Base-by-base conservation (phyloP, 2,888 invertebrate species). In the Strigamia maritima region DNA sequence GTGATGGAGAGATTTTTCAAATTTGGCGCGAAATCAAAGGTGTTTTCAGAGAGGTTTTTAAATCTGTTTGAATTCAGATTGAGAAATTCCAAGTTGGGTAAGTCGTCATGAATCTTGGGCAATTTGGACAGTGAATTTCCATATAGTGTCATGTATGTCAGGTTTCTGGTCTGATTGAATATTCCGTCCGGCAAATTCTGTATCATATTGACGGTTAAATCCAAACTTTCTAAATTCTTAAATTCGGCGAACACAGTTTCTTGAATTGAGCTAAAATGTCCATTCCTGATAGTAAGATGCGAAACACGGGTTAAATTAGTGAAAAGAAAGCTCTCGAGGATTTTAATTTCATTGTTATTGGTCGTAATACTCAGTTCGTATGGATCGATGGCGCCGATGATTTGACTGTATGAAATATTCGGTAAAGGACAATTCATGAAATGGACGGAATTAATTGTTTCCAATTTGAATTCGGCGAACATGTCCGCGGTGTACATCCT, bases 361-460 rank as follows among this genome's bases (percentile, higher is more conserved):
- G 31, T 22, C 40, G 35, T 16, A 35, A 75, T 35, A 14, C 40
- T 75, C 22, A 75, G 19, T 35, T 22, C 31, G 24, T 1, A 16
- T 19, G 40, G 38, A 3, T 75, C 14, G 19, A 75, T 35, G 14
- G 22, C 14, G 1, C 24, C 76, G 2, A 75, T 38, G 38, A 75
- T 22, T 22, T 40, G 10, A 22, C 40, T 75, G 31, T 16, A 40
- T 12, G 76, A 75, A 75, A 75, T 75, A 10, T 75, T 75, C 22
- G 76, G 76, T 35, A 75, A 22, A 22, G 76, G 76, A 75, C 76
- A 75, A 14, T 2, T 70, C 26, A 70, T n/a, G 14, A 70, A 70
- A 70, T 70, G 70, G 2, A 70, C 70, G 28, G 70, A 26, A 28
- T 70, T n/a, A 28, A 70, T 28, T 14, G 70, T 28, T 24, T 24